phyloP scores from a whole-genome alignment of 2,113 vertebrate genomes.

The Tilapia sparmanii region DNA sequence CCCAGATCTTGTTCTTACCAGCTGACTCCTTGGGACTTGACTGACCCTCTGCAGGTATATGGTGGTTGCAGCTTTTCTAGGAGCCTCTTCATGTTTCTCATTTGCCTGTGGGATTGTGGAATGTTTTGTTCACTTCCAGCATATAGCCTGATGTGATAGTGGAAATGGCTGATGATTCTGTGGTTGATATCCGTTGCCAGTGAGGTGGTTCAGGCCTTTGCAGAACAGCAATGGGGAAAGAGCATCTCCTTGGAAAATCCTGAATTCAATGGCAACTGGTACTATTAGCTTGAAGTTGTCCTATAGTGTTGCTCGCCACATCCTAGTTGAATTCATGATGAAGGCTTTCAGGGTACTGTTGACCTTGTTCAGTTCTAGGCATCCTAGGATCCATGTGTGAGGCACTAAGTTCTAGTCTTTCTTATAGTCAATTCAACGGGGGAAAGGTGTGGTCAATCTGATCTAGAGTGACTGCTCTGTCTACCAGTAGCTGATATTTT shows the following conservation, averaged over 20 bases:
- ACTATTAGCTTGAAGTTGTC: background rate
- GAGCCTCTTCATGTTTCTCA: background rate
- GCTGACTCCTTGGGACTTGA: background rate
- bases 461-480: background rate
- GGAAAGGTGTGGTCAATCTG: background rate
- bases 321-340: background rate
- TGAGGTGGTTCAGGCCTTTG: background rate
- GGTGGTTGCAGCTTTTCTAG: background rate
- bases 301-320: background rate
- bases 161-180: background rate
- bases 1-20: background rate
- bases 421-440: background rate
- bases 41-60: background rate
- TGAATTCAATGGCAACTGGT: background rate
- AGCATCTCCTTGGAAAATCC: background rate
- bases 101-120: background rate
- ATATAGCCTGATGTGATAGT: background rate
- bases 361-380: background rate
- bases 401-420: background rate
- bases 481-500: background rate
- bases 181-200: background rate
- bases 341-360: background rate
- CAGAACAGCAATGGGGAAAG: background rate
- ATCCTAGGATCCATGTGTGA: background rate
- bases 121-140: background rate